Base-by-base conservation (phyloP, 2,113 vertebrate genomes). In the Choloepus hoffmanni region DNA sequence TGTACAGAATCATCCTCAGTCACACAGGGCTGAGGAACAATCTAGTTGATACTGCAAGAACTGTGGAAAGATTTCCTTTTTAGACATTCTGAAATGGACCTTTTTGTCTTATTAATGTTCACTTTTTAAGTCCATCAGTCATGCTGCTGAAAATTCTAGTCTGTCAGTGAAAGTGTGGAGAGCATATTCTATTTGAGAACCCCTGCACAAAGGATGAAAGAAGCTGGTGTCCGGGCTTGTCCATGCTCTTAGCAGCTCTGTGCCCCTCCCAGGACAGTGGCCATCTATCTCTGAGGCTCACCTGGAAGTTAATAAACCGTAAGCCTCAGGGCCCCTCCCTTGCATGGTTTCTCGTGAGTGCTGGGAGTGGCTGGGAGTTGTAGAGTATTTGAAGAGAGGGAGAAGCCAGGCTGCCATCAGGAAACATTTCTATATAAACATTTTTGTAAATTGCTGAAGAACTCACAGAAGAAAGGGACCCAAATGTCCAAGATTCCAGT, bases 31-130 rank as follows among this genome's bases (percentile, higher is more conserved):
- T 24, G 33, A 77, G 82, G 43, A 62, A 36, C 58, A 73, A 24
- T 0, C 2, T 70, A 0, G 2, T 13, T 30, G 5, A 3, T 3
- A 5, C 24, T 40, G 3, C 4, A 33, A 43, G 28, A 81, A 58
- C 14, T 16, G 13, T 13, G 62, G 36, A 28, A 43, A 87, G 62
- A 50, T 23, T 43, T 58, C 7, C 48, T 50, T 78, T 67, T 24
- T 14, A 21, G 53, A 28, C 36, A 65, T 91, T 21, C 48, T 19
- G 5, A 33, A 55, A 7, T 2, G 4, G 19, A 1, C 10, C n/a
- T 30, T 62, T 24, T 60, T 33, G 15, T 45, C 50, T 70, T 55
- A 55, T 30, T 24, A 33, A 26, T 5, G 16, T 30, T 88, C 26
- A n/a, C 11, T 11, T 53, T 58, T 93, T 30, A 55, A 43, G 58